phyloP scores from a whole-genome alignment of 2,797 vertebrate species.

The Characodon lateralis region DNA sequence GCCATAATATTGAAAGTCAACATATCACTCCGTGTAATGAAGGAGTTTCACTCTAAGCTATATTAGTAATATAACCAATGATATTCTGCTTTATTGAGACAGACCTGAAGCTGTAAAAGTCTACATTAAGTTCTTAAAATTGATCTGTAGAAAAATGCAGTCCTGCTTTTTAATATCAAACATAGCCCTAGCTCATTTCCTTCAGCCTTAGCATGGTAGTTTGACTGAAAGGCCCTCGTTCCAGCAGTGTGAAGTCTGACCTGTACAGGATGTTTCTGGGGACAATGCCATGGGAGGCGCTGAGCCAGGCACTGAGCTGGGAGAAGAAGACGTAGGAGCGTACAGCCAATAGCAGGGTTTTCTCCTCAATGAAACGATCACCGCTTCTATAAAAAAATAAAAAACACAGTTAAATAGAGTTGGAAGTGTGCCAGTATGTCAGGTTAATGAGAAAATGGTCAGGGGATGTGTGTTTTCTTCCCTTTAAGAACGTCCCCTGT shows the following conservation, averaged over 20 bases:
- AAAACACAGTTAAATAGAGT: slow-evolving; percentile 36
- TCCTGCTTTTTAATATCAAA: slow-evolving; percentile 6
- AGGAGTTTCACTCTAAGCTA: neutral
- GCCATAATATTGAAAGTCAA: neutral
- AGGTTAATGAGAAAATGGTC: slow-evolving; percentile 66
- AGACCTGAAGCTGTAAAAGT: neutral
- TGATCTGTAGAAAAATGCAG: neutral
- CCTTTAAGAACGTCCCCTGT: slow-evolving; percentile 70
- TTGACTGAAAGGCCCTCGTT: slow-evolving; percentile 23
- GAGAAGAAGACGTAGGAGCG: slow-evolving; percentile 99
- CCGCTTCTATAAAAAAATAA: slow-evolving; percentile 84
- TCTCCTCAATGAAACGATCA: slow-evolving; percentile 96
- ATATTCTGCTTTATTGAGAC: neutral
- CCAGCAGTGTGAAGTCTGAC: slow-evolving; percentile 72
- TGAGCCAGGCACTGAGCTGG: slow-evolving; percentile 98
- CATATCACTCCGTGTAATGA: no score
- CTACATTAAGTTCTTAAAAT: neutral
- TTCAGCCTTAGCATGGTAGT: slow-evolving; percentile 16
- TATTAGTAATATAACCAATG: neutral
- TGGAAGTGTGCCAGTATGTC: slow-evolving; percentile 68
- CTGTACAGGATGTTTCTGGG: slow-evolving; percentile 98
- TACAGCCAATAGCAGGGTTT: slow-evolving; percentile 93
- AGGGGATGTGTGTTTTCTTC: slow-evolving; percentile 23
- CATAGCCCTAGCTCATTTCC: slow-evolving; percentile 2
- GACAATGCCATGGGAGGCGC: slow-evolving; percentile 96